Base-by-base conservation (phyloP, 2,888 invertebrate species). In the Oeneis ivallda region DNA sequence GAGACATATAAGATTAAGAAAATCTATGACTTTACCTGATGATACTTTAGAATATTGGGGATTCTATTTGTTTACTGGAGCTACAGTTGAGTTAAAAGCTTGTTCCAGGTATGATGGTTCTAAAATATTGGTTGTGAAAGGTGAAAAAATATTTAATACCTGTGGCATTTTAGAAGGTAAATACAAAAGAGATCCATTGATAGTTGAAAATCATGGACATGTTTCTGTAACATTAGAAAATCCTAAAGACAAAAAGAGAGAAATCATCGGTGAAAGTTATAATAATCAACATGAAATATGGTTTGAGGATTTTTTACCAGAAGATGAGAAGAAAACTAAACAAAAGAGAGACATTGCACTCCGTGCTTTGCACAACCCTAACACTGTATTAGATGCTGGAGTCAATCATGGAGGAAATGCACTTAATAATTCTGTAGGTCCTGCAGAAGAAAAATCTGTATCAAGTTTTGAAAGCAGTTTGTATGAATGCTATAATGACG, bases 21-120 rank as follows among this genome's bases (percentile, higher is more conserved):
- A 97, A 79, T 96, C 96, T 7, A 96, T 97, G 95, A 93, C 92
- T 2, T 85, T 97, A 70, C 96, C 96, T 0, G 97, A 97, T 81
- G 97, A 97, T 76, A 96, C 96, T 10, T 85, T 97, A 43, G 97
- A 97, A 82, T 97, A 97, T 83, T 97, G 96, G 96, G 96, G 97
- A 2, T 97, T 97, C 86, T 97, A 95, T 86, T 89, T 97, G 56
- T 89, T 96, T 58, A 94, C 94, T 83, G 96, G 96, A 32, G 96
- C 97, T 1, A 93, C 93, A 11, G 96, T 97, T 2, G 93, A 94
- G 71, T 86, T 97, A 32, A 95, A 96, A 77, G 95, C 96, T 53
- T 97, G 97, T 80, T 96, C 97, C 11, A 93, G 95, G 79, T 95
- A 93, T 80, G 93, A 95, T 74, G 97, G 97, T 15, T 95, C 96